These are phyloP conservation scores for Cirrhinus molitorella DNA, from an alignment of 2,797 vertebrate species.

Conservation along the genomic window DNA sequence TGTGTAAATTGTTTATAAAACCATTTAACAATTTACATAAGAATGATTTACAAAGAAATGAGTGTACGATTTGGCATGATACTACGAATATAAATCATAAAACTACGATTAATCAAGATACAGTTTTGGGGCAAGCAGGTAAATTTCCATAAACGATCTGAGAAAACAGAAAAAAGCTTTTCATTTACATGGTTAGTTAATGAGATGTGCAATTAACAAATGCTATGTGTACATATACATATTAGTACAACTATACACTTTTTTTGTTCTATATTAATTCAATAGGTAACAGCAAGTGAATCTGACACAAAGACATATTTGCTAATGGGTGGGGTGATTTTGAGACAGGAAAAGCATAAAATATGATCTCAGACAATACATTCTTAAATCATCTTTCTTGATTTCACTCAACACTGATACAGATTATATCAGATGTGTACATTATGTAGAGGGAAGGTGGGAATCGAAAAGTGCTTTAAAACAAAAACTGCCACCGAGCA, in stretches of 20 bases:
- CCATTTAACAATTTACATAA: neutral
- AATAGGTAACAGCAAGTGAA: conserved; percentile 34
- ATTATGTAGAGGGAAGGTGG: neutral
- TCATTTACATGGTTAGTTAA: conserved; percentile 48
- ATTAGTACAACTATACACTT: conserved; percentile 48
- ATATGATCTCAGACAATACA: conserved; percentile 26
- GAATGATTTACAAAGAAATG: conserved; percentile 39
- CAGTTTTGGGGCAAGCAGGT: conserved; percentile 41
- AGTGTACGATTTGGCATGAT: conserved; percentile 45
- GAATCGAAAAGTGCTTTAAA: conserved; percentile 27
- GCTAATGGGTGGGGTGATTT: conserved; percentile 10
- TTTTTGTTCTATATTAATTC: conserved; percentile 45
- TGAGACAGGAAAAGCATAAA: conserved; percentile 3
- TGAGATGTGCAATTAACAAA: conserved; percentile 49
- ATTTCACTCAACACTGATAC: conserved; percentile 27
- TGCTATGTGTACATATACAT: conserved; percentile 53
- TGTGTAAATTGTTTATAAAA: neutral
- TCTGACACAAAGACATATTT: neutral
- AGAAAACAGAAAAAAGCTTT: conserved; percentile 45
- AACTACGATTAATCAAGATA: conserved; percentile 26
- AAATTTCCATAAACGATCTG: conserved; percentile 21
- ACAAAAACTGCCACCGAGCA: neutral
- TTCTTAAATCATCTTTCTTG: conserved; percentile 27
- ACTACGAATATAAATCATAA: conserved; percentile 14
- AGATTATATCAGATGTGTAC: neutral